Percentiles rank a stretch among this genome's conserved stretches.
These are phyloP conservation scores for Oreochromis spilurus DNA, from an alignment of 2,113 vertebrate species.

Conservation along the genomic window DNA sequence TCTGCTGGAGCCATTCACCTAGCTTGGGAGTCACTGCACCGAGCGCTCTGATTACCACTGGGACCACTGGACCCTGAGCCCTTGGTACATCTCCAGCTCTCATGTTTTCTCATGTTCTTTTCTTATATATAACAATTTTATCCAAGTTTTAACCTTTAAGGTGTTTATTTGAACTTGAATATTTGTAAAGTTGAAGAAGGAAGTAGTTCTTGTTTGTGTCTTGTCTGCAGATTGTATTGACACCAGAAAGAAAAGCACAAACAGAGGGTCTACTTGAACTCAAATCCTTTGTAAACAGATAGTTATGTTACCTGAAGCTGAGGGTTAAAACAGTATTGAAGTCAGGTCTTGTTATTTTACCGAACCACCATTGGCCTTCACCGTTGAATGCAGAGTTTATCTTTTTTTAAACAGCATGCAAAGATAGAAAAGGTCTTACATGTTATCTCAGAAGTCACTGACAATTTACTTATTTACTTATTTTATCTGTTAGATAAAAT, in stretches of 20 bases:
- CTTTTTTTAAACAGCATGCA: not conserved
- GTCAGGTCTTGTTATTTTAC: not conserved
- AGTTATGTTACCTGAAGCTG: not conserved
- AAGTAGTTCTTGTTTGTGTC: not conserved
- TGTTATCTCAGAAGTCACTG: not conserved
- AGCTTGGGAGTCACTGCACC: not conserved
- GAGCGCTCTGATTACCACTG: too few relatives aligned
- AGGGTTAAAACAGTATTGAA: not conserved
- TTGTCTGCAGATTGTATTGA: not conserved
- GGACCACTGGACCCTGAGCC: not conserved
- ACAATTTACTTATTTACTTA: not conserved
- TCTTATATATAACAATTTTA: not conserved
- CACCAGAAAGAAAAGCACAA: not conserved
- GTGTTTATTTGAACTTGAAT: not conserved
- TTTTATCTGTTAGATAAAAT: not conserved
- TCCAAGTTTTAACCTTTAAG: not conserved
- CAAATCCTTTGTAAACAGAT: not conserved
- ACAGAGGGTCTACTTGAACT: not conserved
- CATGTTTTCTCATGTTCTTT: not conserved
- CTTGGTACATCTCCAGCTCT: not conserved
- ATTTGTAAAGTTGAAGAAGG: not conserved
- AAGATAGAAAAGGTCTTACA: not conserved
- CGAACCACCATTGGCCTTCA: not conserved
- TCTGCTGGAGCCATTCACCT: not conserved
- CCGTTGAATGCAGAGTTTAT: not conserved